Evolutionary conservation across 1,140 invertebrate genomes (phyloP), one percentile per base, ranked within the genome.

Genomic region (Eupristina koningsbergeri): DNA sequence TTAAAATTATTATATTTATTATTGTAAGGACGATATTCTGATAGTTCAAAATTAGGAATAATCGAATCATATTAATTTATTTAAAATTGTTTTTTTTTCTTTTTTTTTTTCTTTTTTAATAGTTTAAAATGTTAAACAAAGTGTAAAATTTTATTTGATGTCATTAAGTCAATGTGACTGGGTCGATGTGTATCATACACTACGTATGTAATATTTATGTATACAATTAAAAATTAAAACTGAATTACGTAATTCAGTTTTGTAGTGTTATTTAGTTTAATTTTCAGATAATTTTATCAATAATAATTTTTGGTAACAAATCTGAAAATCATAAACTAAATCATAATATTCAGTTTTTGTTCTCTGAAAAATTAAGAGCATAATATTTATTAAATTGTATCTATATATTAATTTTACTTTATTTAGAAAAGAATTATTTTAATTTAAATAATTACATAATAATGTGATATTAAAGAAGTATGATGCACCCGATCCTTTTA

Each of bases 41-140:
- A 77, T 58, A 84, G 73, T 84, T 84, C 78, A 81, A 84, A 84
- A 84, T 84, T 80, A 84, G 83, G 80, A 63, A n/a, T 84, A 74
- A 26, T 9, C 41, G 64, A n/a, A 84, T 80, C 17, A 53, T 73
- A 80, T 76, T 84, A 84, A 76, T 80, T 77, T 84, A 81, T 84
- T 76, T 6, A 80, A 69, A 67, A 76, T 64, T 71, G 41, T 34
- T 41, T 34, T 71, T 71, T 63, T 80, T 29, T 58, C 64, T 29
- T 80, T 58, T 58, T 64, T 84, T 34, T 71, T 71, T 63, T 80
- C 22, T 58, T 74, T 29, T 80, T 58, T 58, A 50, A 81, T 80
- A 81, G 61, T 81, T 84, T 73, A 64, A 76, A 84, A 80, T 71
- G 67, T 71, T 75, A 50, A 41, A 71, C 36, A 47, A 67, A 63